Conservation (phyloP, 2,113 vertebrate species). For the Excalfactoria chinensis region DNA sequence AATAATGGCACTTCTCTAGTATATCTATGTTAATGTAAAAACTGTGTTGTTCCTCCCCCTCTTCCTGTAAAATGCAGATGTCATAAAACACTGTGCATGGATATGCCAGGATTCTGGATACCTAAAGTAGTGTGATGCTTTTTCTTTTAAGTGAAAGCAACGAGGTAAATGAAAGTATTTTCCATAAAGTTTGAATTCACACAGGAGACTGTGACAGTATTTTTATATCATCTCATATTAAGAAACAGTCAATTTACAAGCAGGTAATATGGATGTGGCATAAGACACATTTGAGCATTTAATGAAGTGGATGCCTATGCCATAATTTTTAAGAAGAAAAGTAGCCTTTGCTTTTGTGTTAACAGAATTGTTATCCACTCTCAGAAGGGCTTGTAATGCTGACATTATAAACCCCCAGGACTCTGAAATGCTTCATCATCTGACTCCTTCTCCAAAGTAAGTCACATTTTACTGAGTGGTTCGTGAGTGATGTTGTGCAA, state of each 20-base stretch:
- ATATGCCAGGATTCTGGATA: background rate
- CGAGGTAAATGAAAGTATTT: background rate
- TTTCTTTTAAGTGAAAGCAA: background rate
- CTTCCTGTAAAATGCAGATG: background rate
- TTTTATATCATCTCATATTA: background rate
- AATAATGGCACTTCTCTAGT: slow-evolving; percentile 30
- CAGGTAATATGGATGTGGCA: background rate
- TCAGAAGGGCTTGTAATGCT: background rate
- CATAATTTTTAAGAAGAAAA: background rate
- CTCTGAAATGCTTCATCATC: slow-evolving; percentile 12
- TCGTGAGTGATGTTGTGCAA: slow-evolving; percentile 1
- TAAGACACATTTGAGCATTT: slow-evolving; percentile 1
- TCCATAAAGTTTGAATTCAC: background rate
- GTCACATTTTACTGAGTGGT: slow-evolving; percentile 11
- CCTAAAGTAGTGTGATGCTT: background rate
- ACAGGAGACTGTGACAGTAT: background rate
- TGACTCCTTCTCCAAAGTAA: slow-evolving; percentile 28
- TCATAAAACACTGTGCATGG: background rate
- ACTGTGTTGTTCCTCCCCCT: background rate
- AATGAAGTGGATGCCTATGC: background rate
- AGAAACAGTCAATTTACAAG: background rate
- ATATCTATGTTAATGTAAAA: slow-evolving; percentile 52
- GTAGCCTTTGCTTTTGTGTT: slow-evolving; percentile 11
- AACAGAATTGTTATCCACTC: background rate
- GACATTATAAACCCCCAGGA: slow-evolving; percentile 9